Evolutionary conservation across 2,113 vertebrate species (phyloP).

Genomic region (Planiliza haematocheilus): DNA sequence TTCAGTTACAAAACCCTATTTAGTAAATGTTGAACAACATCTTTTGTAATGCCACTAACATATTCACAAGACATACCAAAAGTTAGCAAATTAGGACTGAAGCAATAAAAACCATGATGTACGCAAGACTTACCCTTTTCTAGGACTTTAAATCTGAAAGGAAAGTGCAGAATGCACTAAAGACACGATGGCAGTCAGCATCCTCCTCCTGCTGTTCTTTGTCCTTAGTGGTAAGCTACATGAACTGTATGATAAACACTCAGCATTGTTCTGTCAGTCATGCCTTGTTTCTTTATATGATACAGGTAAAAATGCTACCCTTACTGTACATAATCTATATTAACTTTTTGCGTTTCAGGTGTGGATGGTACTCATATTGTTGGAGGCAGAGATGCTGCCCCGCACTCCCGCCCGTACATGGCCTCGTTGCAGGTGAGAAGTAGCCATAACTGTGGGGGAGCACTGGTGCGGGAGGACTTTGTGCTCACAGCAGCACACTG

Average conservation of each 20-base stretch:
- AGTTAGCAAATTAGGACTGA: slow-evolving; percentile 46
- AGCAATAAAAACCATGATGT: slow-evolving; percentile 46
- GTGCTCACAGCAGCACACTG: slow-evolving; percentile 86
- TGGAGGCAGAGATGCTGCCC: slow-evolving; percentile 74
- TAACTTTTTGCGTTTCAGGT: slow-evolving; percentile 46
- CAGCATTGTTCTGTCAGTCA: not conserved
- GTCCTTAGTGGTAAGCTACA: slow-evolving; percentile 54
- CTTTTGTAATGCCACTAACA: slow-evolving; percentile 29
- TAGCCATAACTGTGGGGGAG: slow-evolving; percentile 77
- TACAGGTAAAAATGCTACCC: not conserved
- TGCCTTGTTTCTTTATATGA: not conserved
- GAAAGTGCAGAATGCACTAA: slow-evolving; percentile 4
- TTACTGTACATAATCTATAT: too few species aligned
- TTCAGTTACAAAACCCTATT: slow-evolving; percentile 39
- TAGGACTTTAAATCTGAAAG: not conserved
- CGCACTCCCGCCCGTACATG: slow-evolving; percentile 84
- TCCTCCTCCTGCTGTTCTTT: slow-evolving; percentile 52
- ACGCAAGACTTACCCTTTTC: slow-evolving; percentile 10
- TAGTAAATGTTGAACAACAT: slow-evolving; percentile 18
- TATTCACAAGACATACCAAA: not conserved
- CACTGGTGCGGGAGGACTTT: slow-evolving; percentile 78
- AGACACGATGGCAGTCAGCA: slow-evolving; percentile 48
- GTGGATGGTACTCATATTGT: slow-evolving; percentile 73
- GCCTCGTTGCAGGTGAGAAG: slow-evolving; percentile 69
- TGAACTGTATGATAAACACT: not conserved